Conservation (phyloP, 1,140 invertebrate species). For the Yoshiicerus persimilis region DNA sequence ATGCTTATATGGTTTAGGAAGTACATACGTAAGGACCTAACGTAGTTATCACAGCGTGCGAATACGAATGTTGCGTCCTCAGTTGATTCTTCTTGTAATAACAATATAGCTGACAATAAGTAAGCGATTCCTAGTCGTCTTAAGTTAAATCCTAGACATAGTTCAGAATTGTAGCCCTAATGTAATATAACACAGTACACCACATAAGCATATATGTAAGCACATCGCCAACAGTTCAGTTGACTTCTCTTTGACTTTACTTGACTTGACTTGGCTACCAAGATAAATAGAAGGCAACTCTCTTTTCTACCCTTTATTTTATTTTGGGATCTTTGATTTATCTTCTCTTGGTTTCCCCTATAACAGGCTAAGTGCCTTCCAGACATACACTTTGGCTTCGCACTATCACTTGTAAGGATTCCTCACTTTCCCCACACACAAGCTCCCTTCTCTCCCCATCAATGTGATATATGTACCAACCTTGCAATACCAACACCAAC, state of each 20-base stretch:
- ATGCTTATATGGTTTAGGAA: neutral
- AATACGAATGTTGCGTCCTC: neutral
- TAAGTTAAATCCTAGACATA: neutral
- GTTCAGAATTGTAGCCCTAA: neutral
- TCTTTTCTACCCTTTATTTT: constrained; percentile 34
- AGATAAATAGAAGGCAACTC: constrained; percentile 41
- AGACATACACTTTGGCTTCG: neutral
- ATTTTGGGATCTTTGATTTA: constrained; percentile 45
- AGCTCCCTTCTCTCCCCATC: neutral
- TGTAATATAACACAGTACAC: neutral
- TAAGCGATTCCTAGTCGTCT: neutral
- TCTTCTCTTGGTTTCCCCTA: neutral
- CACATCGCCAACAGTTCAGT: too few relatives aligned
- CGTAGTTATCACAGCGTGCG: neutral
- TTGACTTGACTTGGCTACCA: constrained; percentile 1
- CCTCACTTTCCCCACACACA: neutral
- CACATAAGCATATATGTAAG: neutral
- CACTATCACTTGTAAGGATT: neutral
- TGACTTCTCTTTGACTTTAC: too few relatives aligned
- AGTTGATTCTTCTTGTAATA: neutral
- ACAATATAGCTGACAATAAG: neutral
- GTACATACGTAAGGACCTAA: neutral
- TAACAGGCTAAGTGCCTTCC: neutral
- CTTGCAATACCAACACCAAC: neutral
- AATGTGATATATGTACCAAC: neutral